A percentile compares a stretch with the other conserved stretches of the same genome.
phyloP scores from a whole-genome alignment of 2,113 vertebrate genomes.

The Prunella fulvescens region DNA sequence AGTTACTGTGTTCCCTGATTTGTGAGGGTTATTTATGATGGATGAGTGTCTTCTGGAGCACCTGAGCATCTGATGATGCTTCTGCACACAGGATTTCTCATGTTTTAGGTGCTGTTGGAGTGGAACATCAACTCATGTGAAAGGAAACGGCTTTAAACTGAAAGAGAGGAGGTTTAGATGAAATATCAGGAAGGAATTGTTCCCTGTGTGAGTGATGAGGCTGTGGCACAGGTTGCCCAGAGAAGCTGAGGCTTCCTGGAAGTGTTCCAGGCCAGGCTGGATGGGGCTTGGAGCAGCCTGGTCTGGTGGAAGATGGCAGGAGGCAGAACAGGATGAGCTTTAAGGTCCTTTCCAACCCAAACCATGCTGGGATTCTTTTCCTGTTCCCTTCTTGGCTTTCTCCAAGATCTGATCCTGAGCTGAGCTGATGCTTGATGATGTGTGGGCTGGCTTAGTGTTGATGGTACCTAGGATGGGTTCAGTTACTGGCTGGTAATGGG shows the following conservation, averaged over 20 bases:
- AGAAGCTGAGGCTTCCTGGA: not conserved
- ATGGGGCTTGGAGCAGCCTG: not conserved
- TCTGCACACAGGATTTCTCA: not conserved
- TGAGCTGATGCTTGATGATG: not conserved
- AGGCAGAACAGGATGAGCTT: not conserved
- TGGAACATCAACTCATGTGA: not conserved
- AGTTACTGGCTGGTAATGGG: not conserved
- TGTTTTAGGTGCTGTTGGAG: not conserved
- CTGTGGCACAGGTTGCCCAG: not conserved
- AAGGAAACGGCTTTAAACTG: not conserved
- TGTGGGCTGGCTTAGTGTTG: not conserved
- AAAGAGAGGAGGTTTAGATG: not conserved
- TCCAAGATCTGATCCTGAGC: not conserved
- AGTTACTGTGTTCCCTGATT: not conserved
- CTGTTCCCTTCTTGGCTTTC: not conserved
- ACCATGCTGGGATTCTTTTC: not conserved
- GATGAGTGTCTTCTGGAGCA: not conserved
- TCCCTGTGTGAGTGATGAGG: not conserved
- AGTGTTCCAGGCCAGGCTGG: not conserved
- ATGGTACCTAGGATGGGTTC: not conserved
- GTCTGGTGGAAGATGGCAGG: not conserved
- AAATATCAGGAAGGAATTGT: not conserved
- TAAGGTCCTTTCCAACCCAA: not conserved
- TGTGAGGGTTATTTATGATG: not conserved
- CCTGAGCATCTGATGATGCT: not conserved